Conservation (phyloP, 2,888 invertebrate genomes). For the Dusona sp. region DNA sequence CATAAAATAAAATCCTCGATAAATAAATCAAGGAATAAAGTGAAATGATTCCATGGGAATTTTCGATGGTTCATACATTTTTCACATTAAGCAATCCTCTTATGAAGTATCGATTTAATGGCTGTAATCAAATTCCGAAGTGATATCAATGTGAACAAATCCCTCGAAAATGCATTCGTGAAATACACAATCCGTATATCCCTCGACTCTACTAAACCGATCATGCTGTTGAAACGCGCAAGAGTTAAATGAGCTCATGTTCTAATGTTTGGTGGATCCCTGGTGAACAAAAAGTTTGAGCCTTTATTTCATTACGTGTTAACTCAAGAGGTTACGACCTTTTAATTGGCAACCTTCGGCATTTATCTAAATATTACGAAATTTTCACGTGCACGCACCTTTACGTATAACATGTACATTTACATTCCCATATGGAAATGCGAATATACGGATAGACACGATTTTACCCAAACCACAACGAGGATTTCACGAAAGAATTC, state of each 20-base stretch:
- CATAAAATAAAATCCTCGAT: too few relatives aligned
- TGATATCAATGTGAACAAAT: slow-evolving; percentile 3
- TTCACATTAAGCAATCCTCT: background rate
- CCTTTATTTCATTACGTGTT: background rate
- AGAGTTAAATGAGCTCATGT: background rate
- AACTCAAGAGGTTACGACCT: slow-evolving; percentile 9
- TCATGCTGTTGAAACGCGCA: slow-evolving; percentile 38
- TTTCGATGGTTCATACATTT: background rate
- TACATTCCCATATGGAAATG: slow-evolving; percentile 14
- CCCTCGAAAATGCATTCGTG: background rate
- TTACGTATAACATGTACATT: background rate
- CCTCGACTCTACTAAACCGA: background rate
- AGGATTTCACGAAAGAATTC: slow-evolving; percentile 63
- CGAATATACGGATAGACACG: background rate
- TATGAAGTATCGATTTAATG: background rate
- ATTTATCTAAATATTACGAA: background rate
- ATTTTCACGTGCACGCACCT: background rate
- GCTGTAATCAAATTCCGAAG: background rate
- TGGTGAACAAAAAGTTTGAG: background rate
- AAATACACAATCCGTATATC: background rate
- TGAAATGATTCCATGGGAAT: background rate
- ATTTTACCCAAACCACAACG: slow-evolving; percentile 54
- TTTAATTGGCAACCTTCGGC: background rate
- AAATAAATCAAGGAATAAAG: background rate
- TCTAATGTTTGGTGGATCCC: background rate